Conservation (phyloP, 2,113 vertebrate species). For the Sinocyclocheilus maitianheensis region DNA sequence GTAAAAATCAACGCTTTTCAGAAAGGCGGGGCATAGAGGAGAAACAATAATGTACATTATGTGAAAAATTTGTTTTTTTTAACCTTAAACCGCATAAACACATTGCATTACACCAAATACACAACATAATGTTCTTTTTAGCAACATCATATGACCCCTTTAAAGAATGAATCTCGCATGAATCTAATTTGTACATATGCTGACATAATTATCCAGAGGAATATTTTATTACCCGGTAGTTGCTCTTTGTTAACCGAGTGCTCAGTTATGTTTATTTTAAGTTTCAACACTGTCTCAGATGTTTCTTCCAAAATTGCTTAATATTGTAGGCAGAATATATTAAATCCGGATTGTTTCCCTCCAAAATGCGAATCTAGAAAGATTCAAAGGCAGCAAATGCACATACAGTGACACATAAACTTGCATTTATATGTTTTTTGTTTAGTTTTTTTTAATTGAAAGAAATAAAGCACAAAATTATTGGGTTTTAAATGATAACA, state of each 20-base stretch:
- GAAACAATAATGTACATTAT: too few relatives aligned
- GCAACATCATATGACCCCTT: too few relatives aligned
- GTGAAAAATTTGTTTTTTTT: too few relatives aligned
- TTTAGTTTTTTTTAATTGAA: too few relatives aligned
- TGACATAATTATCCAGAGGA: not conserved
- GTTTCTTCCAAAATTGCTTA: not conserved
- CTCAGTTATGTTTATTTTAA: not conserved
- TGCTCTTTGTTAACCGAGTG: not conserved
- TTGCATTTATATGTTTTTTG: too few relatives aligned
- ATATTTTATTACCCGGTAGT: not conserved
- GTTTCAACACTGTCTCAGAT: not conserved
- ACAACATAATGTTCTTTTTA: too few relatives aligned
- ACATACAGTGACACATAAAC: not conserved
- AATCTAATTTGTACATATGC: not conserved
- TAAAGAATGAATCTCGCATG: not conserved
- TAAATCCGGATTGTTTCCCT: not conserved
- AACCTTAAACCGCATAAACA: too few relatives aligned
- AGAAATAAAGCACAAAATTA: too few relatives aligned
- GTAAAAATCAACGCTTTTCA: too few relatives aligned
- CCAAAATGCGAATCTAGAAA: not conserved
- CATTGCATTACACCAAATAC: too few relatives aligned
- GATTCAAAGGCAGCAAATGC: not conserved
- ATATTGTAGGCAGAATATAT: not conserved
- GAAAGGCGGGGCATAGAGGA: too few relatives aligned
- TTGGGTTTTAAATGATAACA: too few relatives aligned